Base-by-base conservation (phyloP, 2,888 invertebrate species). In the Strigamia crassipes region DNA sequence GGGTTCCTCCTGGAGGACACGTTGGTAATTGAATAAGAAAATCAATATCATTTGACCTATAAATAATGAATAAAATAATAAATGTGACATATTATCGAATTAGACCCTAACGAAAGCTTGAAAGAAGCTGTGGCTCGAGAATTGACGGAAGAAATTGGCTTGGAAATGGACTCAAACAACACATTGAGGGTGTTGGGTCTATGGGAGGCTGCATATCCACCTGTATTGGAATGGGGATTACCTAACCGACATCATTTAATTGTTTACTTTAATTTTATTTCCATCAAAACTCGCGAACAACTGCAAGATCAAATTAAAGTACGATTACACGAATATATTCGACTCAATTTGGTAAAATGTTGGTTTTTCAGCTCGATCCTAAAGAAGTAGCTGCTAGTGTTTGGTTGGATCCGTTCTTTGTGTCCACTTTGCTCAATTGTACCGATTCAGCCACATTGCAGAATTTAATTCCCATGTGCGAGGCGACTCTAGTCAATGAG, bases 1-100 rank as follows among this genome's bases (percentile, higher is more conserved):
- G 81, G 81, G 81, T 81, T 9, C 41, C 78, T 41, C 81, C 81
- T 1, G 81, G 81, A 12, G 81, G 81, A 9, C 81, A 81, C 23
- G 77, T 81, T 23, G 81, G 81, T 81, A 78, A 23, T 27, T n/a
- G 1, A 4, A 4, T 21, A 18, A 56, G 18, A 56, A 56, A 56
- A 56, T 46, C n/a, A n/a, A 46, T n/a, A 42, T n/a, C 12, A 15
- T 5, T 12, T 15, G 13, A n/a, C n/a, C n/a, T n/a, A 61, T 9
- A 61, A n/a, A 23, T 66, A 8, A 1, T 66, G 23, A 66, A 13
- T 66, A 66, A 21, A 61, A 15, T 66, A 66, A 21, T 66, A n/a
- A 13, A 31, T 73, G 12, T 31, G 10, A 31, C 12, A 13, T 23
- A 6, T 1, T 15, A 51, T 8, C 18, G 4, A 18, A 51, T 13